phyloP scores from a whole-genome alignment of 2,797 vertebrate species.

The Sebastes alutus region DNA sequence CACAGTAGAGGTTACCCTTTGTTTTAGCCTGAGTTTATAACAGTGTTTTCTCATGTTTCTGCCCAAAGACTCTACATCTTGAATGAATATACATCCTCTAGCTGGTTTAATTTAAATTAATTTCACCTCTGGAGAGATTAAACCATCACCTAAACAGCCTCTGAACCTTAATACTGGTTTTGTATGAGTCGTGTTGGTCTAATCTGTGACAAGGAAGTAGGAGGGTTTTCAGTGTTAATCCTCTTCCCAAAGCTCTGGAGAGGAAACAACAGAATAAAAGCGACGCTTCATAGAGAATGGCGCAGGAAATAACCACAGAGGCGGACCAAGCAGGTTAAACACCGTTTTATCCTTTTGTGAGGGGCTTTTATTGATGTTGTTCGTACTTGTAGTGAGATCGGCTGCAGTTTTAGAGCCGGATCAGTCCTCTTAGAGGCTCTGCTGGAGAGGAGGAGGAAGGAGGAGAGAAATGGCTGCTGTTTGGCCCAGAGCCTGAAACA shows the following conservation, averaged over 20 bases:
- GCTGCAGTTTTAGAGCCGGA: neutral
- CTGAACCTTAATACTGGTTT: neutral
- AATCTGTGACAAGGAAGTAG: slow-evolving; percentile 61
- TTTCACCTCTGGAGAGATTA: neutral
- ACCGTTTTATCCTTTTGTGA: neutral
- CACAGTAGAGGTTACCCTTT: neutral
- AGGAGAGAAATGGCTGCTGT: slow-evolving; percentile 40
- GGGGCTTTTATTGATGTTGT: neutral
- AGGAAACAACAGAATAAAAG: slow-evolving; percentile 2
- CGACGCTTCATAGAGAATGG: slow-evolving; percentile 40
- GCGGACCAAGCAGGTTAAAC: slow-evolving; percentile 54
- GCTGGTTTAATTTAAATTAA: neutral
- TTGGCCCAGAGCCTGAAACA: slow-evolving; percentile 14
- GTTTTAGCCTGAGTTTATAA: neutral
- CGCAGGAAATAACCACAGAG: slow-evolving; percentile 31
- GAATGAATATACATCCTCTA: neutral
- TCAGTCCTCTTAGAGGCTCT: neutral
- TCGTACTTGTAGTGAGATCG: neutral
- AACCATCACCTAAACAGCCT: neutral
- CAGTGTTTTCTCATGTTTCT: neutral
- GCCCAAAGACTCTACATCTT: neutral
- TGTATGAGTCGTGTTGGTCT: neutral
- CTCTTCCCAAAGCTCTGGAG: slow-evolving; percentile 17
- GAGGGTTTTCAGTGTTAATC: slow-evolving; percentile 70
- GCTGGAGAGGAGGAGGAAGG: too few relatives aligned